A percentile compares a stretch with the other conserved stretches of the same genome.
phyloP scores from a whole-genome alignment of 2,113 vertebrate species.

The Passer montanus region DNA sequence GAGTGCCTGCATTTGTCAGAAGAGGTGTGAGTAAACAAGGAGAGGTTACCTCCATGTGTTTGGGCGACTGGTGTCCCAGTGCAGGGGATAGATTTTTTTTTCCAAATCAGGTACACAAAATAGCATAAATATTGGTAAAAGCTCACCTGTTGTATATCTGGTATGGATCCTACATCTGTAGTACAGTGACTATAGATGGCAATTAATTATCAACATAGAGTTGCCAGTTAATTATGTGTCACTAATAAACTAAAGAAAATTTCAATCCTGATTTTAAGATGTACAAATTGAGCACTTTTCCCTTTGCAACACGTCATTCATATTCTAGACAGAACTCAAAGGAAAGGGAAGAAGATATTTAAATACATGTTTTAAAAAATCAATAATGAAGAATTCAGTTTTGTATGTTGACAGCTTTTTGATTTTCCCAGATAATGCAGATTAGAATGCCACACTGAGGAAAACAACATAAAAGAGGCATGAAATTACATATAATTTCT shows the following conservation, averaged over 20 bases:
- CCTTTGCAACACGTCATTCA: neutral
- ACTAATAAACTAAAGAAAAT: neutral
- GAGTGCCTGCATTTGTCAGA: neutral
- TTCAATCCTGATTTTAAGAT: neutral
- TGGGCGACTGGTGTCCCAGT: accelerated
- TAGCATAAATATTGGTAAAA: neutral
- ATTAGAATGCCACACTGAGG: neutral
- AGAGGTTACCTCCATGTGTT: neutral
- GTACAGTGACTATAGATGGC: neutral
- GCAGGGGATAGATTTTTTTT: neutral
- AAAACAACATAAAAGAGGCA: neutral
- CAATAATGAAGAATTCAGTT: neutral
- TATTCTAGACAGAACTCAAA: neutral
- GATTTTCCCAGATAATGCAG: neutral
- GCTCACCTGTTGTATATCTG: neutral
- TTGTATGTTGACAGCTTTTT: neutral
- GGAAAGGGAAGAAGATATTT: neutral
- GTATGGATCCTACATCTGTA: neutral
- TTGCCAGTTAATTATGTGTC: neutral
- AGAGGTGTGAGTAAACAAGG: neutral
- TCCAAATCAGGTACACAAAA: neutral
- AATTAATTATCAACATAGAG: neutral
- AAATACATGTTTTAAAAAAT: neutral
- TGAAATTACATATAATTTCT: neutral
- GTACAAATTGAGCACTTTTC: neutral